Conservation (phyloP, 2,888 invertebrate genomes). For the Vannuccia rotundouncinata region DNA sequence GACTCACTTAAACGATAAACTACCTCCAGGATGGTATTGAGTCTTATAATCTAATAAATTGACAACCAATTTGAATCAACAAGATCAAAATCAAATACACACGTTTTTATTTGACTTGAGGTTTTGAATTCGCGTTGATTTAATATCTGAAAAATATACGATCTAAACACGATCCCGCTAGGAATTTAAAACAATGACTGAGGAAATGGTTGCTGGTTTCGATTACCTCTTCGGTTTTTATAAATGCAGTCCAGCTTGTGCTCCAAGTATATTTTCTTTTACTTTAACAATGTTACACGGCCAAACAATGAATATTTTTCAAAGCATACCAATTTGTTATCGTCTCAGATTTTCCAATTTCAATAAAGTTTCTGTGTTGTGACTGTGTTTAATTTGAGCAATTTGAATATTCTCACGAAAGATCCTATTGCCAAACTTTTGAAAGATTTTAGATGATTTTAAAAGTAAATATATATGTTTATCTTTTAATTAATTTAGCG, state of each 20-base stretch:
- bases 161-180: constrained; percentile 1
- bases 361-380: constrained; percentile 6
- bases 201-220: constrained; percentile 9
- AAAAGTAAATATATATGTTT: background rate
- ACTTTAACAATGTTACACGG: no score
- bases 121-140: constrained; percentile 10
- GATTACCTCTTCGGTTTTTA: constrained; percentile 15
- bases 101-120: constrained; percentile 7
- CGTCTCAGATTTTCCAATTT: constrained; percentile 8
- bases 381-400: background rate
- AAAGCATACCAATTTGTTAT: constrained; percentile 11
- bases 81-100: background rate
- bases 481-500: no score
- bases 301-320: constrained; percentile 16
- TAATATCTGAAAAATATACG: background rate
- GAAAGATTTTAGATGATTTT: background rate
- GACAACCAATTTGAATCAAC: background rate
- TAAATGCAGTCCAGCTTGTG: constrained; percentile 14
- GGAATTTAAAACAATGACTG: background rate
- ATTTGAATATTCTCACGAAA: background rate
- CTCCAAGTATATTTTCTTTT: no score
- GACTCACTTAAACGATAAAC: constrained; percentile 6
- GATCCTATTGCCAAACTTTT: background rate
- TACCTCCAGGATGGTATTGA: constrained; percentile 1
- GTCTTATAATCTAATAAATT: constrained; percentile 9